phyloP scores from a whole-genome alignment of 2,113 vertebrate species.

The Astur gentilis region DNA sequence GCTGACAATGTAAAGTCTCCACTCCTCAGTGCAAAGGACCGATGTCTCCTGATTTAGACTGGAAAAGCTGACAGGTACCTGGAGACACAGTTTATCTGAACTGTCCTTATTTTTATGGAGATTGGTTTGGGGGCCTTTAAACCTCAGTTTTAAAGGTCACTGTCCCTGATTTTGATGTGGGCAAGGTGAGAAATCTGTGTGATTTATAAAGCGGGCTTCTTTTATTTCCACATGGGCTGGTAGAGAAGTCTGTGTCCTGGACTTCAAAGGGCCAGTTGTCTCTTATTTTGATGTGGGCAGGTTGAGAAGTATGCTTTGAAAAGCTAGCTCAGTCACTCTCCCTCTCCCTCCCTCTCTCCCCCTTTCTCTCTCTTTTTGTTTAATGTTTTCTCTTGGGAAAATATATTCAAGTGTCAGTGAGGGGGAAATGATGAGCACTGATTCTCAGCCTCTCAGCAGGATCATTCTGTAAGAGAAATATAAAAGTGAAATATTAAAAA shows the following conservation, averaged over 20 bases:
- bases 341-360: neutral
- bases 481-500: slow-evolving; percentile 85
- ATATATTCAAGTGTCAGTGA: slow-evolving; percentile 75
- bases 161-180: slow-evolving; percentile 39
- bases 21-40: neutral
- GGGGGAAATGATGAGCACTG: slow-evolving; percentile 68
- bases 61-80: neutral
- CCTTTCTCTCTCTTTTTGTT: slow-evolving; percentile 61
- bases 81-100: neutral
- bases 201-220: slow-evolving; percentile 52
- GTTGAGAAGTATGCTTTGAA: slow-evolving; percentile 79
- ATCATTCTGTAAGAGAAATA: slow-evolving; percentile 75
- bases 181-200: slow-evolving; percentile 43
- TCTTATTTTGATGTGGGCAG: slow-evolving; percentile 81
- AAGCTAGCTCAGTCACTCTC: slow-evolving; percentile 63
- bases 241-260: slow-evolving; percentile 71
- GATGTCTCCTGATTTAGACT: neutral
- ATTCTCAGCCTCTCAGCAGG: slow-evolving; percentile 78
- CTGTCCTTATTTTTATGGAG: slow-evolving; percentile 9
- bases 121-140: slow-evolving; percentile 11
- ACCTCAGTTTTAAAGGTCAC: slow-evolving; percentile 20
- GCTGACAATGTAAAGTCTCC: neutral
- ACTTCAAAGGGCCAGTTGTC: slow-evolving; percentile 81
- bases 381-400: slow-evolving; percentile 79
- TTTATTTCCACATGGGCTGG: slow-evolving; percentile 57